phyloP scores from a whole-genome alignment of 2,113 vertebrate genomes.

The Struthidea cinerea region DNA sequence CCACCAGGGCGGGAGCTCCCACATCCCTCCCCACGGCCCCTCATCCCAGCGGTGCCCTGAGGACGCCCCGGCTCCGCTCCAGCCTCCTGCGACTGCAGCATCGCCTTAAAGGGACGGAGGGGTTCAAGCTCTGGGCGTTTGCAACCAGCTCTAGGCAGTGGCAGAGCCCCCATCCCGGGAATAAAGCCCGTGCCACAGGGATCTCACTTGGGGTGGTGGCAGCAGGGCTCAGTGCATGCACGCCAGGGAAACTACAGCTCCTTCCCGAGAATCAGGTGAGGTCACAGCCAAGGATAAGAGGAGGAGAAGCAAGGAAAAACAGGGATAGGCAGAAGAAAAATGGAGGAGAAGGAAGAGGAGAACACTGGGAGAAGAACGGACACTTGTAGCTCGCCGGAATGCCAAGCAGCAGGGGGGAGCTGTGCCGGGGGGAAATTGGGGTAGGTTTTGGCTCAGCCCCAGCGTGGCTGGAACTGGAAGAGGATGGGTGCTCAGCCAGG shows the following conservation, averaged over 20 bases:
- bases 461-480: not conserved
- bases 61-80: not conserved
- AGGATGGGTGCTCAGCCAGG: not conserved
- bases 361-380: not conserved
- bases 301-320: slow-evolving; percentile 7
- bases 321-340: slow-evolving; percentile 20
- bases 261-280: not conserved
- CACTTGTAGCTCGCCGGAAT: rapidly evolving
- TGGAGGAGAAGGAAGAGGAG: slow-evolving; percentile 31
- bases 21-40: not conserved
- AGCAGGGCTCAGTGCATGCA: not conserved
- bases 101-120: not conserved
- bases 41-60: not conserved
- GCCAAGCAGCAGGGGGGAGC: not conserved
- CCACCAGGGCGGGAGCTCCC: rapidly evolving
- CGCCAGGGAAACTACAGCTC: not conserved
- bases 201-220: not conserved
- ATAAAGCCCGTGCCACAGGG: not conserved
- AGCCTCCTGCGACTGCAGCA: not conserved
- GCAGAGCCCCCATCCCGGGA: not conserved
- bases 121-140: not conserved
- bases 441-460: not conserved
- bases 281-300: slow-evolving; percentile 7
- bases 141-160: not conserved
- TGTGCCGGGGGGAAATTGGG: not conserved